Evolutionary conservation across 2,113 vertebrate genomes (phyloP).

Genomic region (Dolichallabes microphthalmus): DNA sequence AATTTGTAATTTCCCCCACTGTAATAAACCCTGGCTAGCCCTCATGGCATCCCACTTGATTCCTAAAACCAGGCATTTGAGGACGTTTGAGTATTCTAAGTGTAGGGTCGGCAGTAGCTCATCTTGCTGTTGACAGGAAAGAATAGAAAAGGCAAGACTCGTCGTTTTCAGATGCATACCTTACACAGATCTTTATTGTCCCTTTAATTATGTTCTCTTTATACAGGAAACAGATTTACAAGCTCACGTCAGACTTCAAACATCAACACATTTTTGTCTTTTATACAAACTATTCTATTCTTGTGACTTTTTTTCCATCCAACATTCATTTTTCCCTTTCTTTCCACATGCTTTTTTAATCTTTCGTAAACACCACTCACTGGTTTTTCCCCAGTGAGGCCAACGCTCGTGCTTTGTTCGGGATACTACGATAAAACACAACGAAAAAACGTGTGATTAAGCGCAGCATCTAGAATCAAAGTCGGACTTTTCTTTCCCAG

Average conservation of each 20-base stretch:
- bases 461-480: conserved; percentile 22
- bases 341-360: conserved; percentile 60
- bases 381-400: conserved; percentile 50
- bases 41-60: background rate
- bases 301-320: conserved; percentile 50
- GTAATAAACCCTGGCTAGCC: background rate
- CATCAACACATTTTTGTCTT: conserved; percentile 27
- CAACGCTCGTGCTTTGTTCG: conserved; percentile 39
- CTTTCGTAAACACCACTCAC: conserved; percentile 28
- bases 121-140: background rate
- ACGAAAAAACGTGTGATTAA: conserved; percentile 4
- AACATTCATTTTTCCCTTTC: conserved; percentile 38
- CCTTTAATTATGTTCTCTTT: conserved; percentile 48
- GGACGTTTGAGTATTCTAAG: background rate
- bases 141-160: conserved; percentile 27
- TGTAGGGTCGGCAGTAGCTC: background rate
- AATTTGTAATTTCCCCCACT: background rate
- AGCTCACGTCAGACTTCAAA: conserved; percentile 51
- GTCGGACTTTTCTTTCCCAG: conserved; percentile 44
- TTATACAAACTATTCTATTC: conserved; percentile 31
- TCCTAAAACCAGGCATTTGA: background rate
- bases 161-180: conserved; percentile 64
- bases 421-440: conserved; percentile 38
- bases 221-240: conserved; percentile 64
- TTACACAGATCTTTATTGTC: conserved; percentile 77